phyloP scores from a whole-genome alignment of 2,797 vertebrate species.

The Percopsis omiscomaycus region DNA sequence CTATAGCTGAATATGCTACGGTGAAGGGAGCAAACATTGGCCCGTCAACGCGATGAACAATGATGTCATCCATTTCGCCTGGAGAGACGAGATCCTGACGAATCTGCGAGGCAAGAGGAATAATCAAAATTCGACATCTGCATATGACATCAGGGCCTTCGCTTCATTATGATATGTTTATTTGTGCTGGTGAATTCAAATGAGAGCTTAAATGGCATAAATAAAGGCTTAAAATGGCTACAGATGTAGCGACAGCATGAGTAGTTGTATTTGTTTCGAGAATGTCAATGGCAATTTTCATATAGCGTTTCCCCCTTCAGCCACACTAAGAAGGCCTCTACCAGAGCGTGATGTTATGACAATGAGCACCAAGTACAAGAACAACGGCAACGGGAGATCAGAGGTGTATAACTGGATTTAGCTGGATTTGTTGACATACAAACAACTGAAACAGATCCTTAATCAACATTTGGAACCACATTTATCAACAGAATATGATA shows the following conservation, averaged over 20 bases:
- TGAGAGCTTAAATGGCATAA: slow-evolving; percentile 75
- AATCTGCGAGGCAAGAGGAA: slow-evolving; percentile 64
- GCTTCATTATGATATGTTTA: slow-evolving; percentile 75
- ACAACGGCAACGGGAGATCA: slow-evolving; percentile 71
- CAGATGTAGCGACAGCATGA: slow-evolving; percentile 77
- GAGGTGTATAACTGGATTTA: slow-evolving; percentile 74
- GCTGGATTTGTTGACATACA: slow-evolving; percentile 76
- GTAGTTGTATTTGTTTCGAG: slow-evolving; percentile 74
- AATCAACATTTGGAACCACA: slow-evolving; percentile 78
- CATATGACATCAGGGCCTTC: slow-evolving; percentile 72
- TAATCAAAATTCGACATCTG: slow-evolving; percentile 76
- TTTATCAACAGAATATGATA: slow-evolving; percentile 68
- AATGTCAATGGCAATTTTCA: slow-evolving; percentile 76
- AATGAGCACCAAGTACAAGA: slow-evolving; percentile 73
- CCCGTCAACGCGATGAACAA: slow-evolving; percentile 70
- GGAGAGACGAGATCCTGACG: slow-evolving; percentile 73
- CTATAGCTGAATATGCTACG: slow-evolving; percentile 56
- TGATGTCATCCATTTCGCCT: slow-evolving; percentile 78
- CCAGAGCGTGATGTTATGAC: slow-evolving; percentile 77
- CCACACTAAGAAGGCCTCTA: slow-evolving; percentile 59
- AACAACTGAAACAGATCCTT: slow-evolving; percentile 76
- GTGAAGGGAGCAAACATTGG: slow-evolving; percentile 54
- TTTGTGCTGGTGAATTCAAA: slow-evolving; percentile 77
- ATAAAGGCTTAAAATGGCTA: slow-evolving; percentile 76
- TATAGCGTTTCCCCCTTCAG: slow-evolving; percentile 57